Evolutionary conservation across 2,888 invertebrate genomes (phyloP), one percentile per base, ranked within the genome.

Genomic region (Arctia plantaginis): DNA sequence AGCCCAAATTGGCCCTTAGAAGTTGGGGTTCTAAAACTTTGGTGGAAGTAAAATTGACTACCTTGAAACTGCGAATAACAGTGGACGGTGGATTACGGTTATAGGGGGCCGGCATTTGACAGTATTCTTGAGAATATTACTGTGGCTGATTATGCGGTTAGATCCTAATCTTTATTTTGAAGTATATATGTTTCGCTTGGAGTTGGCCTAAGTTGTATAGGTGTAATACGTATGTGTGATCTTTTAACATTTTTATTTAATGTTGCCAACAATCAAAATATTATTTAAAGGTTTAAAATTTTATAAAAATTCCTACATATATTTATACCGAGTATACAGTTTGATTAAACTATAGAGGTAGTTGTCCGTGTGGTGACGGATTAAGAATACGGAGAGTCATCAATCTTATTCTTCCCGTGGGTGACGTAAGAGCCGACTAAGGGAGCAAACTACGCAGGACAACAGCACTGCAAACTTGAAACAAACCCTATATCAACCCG

Each of bases 1-100:
- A 65, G 72, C 74, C 69, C 66, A 79, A 84, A 85, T 81, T 80
- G 77, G 77, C 71, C 71, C 74, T 81, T 51, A 70, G 66, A 78
- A 82, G 71, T 84, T 76, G 13, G 30, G 41, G 65, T 39, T 69
- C 51, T 66, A 41, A 74, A 82, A 85, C 81, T 69, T 82, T 79
- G 30, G 55, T 39, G 4, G 55, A 77, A 77, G 66, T 78, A 15
- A 39, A 74, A 66, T 74, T 70, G n/a, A 41, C 18, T 70, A 47
- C 67, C 64, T 39, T 62, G 64, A 47, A 64, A 71, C 62, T 66
- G 44, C 55, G 51, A 35, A 51, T 35, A 55, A 73, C 69, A 74
- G 66, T 74, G 67, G 47, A 44, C 47, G 47, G 67, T 27, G 65
- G 66, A 62, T 59, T 65, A 66, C 69, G 23, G n/a, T 59, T 66